Base-by-base conservation (phyloP, 2,888 invertebrate genomes). In the Arrhopalites spinosus region DNA sequence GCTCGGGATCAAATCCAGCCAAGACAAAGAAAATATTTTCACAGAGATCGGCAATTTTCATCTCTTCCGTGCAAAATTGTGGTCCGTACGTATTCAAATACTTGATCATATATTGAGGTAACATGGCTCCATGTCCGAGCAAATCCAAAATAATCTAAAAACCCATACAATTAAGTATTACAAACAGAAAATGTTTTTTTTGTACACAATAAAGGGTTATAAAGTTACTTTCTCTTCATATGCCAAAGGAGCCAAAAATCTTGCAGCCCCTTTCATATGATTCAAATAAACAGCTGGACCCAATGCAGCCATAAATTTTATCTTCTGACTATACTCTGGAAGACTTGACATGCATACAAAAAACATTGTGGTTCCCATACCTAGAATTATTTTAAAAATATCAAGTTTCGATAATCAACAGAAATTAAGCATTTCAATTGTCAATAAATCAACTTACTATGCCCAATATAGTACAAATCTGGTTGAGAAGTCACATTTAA, bases 321-420 rank as follows among this genome's bases (percentile, higher is more conserved):
- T 80, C 77, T 87, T 88, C 3, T 86, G 85, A 50, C 90, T 89
- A 81, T 88, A 88, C 79, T 89, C 88, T 0, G 90, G 89, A 75
- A 85, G 85, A 78, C 87, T 86, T 0, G 88, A 86, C 83, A 88
- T 85, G 86, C 88, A 89, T 76, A 88, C 87, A 84, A 89, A 87
- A 81, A 88, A 88, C 7, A 86, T 87, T 36, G 88, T 88, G 5
- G 88, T 87, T 0, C 90, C 90, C 86, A 90, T 87, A 0, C 89
- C 90, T 25, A 90, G 83, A 85, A 87, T 3, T n/a, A 50, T n/a
- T 8, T n/a, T 53, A 23, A 23, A 3, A 53, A 53, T 20, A 20
- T n/a, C 20, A 50, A 2, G 20, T n/a, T 50, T n/a, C n/a, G n/a
- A n/a, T n/a, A n/a, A n/a, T n/a, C n/a, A n/a, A n/a, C n/a, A 50